Evolutionary conservation across 2,113 vertebrate species (phyloP), one percentile per base, ranked within the genome.

Genomic region (Nanorana parkeri): DNA sequence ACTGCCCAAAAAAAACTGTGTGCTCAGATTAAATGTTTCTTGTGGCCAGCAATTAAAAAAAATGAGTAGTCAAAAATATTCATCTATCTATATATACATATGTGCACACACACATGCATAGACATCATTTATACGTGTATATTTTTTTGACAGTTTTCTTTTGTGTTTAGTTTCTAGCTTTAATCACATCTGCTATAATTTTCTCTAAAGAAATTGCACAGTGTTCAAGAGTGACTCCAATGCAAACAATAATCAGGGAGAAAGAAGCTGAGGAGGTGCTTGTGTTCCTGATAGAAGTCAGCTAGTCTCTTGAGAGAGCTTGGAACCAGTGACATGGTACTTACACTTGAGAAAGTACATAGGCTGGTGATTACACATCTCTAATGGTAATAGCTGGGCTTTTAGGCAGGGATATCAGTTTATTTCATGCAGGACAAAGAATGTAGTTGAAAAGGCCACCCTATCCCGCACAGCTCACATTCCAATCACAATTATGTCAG

Each of bases 331-430:
- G 63, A 47, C 75, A 66, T 51, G 11, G 61, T 66, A 54, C 63
- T 78, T 52, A 66, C 26, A 24, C 20, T 26, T 52, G 32, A 78
- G 19, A 54, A 55, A 65, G 32, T 65, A 29, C 61, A 52, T 29
- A 64, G 23, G 36, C 61, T 66, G 61, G 75, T 78, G 63, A 78
- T 78, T 78, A 78, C 75, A 52, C 24, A 54, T 78, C 36, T 28
- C 61, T 65, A 77, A 64, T 51, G 58, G 36, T 64, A 52, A 52
- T 74, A 32, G 71, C 71, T 36, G 17, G 15, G 28, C 19, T 60
- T 28, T 32, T 60, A 21, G 28, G 28, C 51, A 58, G 8, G 41
- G 56, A 19, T 19, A 29, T 24, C 21, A 76, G 55, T 76, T 24
- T 77, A 63, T 20, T 64, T 21, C 26, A 51, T 51, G 21, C 36